A percentile compares a stretch with the other conserved stretches of the same genome.
These are phyloP conservation scores for Cyclargus thomasi DNA, from an alignment of 1,140 invertebrate species.

Conservation along the genomic window DNA sequence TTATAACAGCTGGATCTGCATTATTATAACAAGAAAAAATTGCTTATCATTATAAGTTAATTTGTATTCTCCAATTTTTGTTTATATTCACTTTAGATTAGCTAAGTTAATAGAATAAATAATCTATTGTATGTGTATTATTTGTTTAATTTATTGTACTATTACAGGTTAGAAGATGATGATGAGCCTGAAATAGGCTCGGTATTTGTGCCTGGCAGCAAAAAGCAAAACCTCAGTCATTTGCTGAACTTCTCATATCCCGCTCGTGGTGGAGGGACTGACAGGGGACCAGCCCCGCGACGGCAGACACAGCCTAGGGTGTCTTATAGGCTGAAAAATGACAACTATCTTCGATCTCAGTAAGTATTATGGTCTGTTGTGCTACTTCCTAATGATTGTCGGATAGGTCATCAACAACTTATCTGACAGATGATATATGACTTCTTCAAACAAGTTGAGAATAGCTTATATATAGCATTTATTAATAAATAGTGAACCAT, in stretches of 20 bases:
- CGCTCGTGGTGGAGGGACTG: slow-evolving; percentile 78
- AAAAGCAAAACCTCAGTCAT: slow-evolving; percentile 94
- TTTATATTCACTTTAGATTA: too few species aligned
- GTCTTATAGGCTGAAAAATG: slow-evolving; percentile 85
- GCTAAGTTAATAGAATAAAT: neutral
- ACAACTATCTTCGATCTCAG: slow-evolving; percentile 96
- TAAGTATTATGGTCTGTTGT: slow-evolving; percentile 71
- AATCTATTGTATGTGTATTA: neutral
- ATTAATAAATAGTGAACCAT: too few species aligned
- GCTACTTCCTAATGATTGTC: too few species aligned
- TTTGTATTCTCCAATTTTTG: too few species aligned
- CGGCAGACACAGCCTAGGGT: slow-evolving; percentile 43
- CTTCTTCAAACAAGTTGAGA: too few species aligned
- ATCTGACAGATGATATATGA: too few species aligned
- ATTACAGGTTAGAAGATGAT: slow-evolving; percentile 58
- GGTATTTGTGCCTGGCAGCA: slow-evolving; percentile 86
- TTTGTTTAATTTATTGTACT: neutral
- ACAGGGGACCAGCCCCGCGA: slow-evolving; percentile 45
- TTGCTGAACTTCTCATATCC: slow-evolving; percentile 91
- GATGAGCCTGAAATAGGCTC: slow-evolving; percentile 86
- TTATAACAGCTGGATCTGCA: too few species aligned
- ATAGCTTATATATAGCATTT: too few species aligned
- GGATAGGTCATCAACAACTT: too few species aligned
- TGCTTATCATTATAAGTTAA: too few species aligned
- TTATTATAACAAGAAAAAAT: too few species aligned